These are phyloP conservation scores for Ennomos erosarius DNA, from an alignment of 2,888 invertebrate species.

Conservation along the genomic window DNA sequence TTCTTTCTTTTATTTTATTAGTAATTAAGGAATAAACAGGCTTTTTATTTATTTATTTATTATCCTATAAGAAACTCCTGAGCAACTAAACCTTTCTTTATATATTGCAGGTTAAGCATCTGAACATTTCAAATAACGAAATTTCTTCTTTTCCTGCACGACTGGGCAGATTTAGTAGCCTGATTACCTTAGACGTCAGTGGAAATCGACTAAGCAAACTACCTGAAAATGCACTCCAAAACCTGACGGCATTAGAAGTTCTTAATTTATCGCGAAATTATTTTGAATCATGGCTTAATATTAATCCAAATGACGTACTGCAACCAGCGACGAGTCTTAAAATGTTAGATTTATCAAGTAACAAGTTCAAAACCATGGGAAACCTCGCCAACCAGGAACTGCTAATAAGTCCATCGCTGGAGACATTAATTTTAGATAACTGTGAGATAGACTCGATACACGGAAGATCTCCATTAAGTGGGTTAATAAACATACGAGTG, in stretches of 20 bases:
- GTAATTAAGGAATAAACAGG: no score
- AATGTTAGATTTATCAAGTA: constrained; percentile 87
- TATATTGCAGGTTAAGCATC: constrained; percentile 84
- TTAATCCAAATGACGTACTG: constrained; percentile 83
- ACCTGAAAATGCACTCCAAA: constrained; percentile 74
- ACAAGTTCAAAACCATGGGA: constrained; percentile 84
- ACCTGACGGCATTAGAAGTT: constrained; percentile 83
- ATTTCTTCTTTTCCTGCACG: constrained; percentile 83
- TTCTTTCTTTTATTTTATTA: no score
- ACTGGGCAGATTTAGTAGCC: constrained; percentile 58
- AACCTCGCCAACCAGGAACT: constrained; percentile 77
- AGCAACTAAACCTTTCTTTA: constrained; percentile 6
- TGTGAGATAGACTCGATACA: constrained; percentile 86
- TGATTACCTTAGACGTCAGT: constrained; percentile 67
- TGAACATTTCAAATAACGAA: constrained; percentile 88
- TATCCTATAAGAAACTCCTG: no score
- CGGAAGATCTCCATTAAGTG: constrained; percentile 77
- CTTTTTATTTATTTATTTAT: no score
- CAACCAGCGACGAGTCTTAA: constrained; percentile 78
- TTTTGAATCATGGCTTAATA: constrained; percentile 84
- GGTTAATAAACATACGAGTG: constrained; percentile 80
- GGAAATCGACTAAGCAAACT: constrained; percentile 83
- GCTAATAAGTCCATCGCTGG: constrained; percentile 85
- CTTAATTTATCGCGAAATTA: constrained; percentile 87
- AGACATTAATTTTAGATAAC: constrained; percentile 85